Conservation (phyloP, 1,140 invertebrate genomes). For the Nasonia vitripennis region DNA sequence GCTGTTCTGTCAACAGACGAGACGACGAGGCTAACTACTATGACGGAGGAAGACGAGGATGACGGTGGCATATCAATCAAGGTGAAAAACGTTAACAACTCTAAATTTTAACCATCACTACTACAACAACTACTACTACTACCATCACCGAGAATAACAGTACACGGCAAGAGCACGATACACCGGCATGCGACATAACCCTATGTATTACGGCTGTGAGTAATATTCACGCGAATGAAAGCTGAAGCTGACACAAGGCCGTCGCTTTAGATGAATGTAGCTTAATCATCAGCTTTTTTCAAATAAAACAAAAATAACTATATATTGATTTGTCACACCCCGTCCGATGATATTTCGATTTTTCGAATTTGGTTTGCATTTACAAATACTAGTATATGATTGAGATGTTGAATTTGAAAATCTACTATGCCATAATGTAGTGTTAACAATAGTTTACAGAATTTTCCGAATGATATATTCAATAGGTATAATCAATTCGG, state of each 20-base stretch:
- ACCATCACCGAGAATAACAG: conserved; percentile 61
- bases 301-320: conserved; percentile 16
- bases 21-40: conserved; percentile 71
- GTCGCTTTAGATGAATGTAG: conserved; percentile 46
- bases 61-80: conserved; percentile 78
- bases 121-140: conserved; percentile 45
- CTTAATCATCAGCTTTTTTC: conserved; percentile 40
- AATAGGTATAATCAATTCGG: neutral
- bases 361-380: conserved; percentile 8
- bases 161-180: conserved; percentile 70
- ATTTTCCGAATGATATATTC: neutral
- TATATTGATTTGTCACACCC: neutral
- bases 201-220: conserved; percentile 68
- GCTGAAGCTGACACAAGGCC: conserved; percentile 35
- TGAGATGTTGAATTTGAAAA: neutral
- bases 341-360: neutral
- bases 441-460: neutral
- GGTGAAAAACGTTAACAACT: conserved; percentile 74
- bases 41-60: conserved; percentile 76
- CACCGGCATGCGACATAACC: conserved; percentile 70
- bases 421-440: neutral
- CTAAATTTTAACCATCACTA: conserved; percentile 69
- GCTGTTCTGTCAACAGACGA: conserved; percentile 64
- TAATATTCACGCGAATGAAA: conserved; percentile 59
- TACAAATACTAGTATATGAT: neutral